Conservation (phyloP, 1,140 invertebrate genomes). For the Orchestia grillus region DNA sequence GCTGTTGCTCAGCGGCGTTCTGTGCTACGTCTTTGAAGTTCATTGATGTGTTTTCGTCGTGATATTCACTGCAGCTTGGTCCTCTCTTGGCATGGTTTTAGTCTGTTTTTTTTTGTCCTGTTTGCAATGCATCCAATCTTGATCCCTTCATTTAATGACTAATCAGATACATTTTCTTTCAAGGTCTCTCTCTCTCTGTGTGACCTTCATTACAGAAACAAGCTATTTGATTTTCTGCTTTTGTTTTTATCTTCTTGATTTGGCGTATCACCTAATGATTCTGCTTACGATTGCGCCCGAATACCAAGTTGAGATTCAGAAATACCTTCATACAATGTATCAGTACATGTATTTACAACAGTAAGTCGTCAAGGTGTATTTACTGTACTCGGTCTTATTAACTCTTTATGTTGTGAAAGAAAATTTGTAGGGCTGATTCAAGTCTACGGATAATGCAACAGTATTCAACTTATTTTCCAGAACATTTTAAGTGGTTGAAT, state of each 20-base stretch:
- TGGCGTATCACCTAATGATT: not conserved
- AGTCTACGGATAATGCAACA: not conserved
- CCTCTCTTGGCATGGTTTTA: not conserved
- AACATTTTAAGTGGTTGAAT: too few species aligned
- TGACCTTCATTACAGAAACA: not conserved
- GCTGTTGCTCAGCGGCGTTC: not conserved
- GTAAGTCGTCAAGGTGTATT: not conserved
- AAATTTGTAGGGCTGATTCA: not conserved
- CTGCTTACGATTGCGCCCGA: not conserved
- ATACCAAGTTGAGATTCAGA: not conserved
- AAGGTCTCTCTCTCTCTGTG: not conserved
- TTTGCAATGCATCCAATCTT: not conserved
- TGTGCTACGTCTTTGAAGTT: not conserved
- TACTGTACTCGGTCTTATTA: not conserved
- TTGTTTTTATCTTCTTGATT: not conserved
- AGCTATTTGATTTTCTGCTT: not conserved
- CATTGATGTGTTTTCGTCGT: not conserved
- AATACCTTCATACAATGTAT: not conserved
- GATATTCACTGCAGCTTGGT: not conserved
- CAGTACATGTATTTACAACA: not conserved
- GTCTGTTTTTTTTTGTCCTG: not conserved
- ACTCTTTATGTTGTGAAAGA: not conserved
- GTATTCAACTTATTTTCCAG: conserved; percentile 15
- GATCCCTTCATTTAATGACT: not conserved
- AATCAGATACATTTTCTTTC: not conserved